These are phyloP conservation scores for Nomada lathburiana DNA, from an alignment of 2,888 invertebrate species.

Conservation along the genomic window DNA sequence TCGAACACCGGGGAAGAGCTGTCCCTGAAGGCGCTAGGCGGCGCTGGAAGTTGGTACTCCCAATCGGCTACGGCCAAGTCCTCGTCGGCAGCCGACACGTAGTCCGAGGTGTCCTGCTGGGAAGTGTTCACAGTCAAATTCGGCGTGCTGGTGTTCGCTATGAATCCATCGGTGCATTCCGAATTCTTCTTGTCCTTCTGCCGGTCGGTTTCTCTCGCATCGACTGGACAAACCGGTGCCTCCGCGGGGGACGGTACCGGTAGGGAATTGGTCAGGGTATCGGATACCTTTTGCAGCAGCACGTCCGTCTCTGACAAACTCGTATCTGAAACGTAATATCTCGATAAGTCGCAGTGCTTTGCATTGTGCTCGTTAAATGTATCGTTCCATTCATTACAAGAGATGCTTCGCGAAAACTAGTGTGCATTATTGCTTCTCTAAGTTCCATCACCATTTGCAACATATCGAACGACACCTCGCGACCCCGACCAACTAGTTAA, in stretches of 20 bases:
- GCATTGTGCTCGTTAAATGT: neutral
- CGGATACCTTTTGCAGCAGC: constrained; percentile 81
- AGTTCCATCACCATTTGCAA: constrained; percentile 2
- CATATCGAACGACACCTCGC: neutral
- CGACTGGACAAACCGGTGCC: neutral
- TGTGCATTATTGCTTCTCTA: neutral
- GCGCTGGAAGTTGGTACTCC: constrained; percentile 88
- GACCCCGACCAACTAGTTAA: neutral
- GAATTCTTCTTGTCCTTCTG: neutral
- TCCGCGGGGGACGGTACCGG: constrained; percentile 38
- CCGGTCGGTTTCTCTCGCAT: neutral
- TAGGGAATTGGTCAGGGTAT: constrained; percentile 77
- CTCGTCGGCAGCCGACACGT: constrained; percentile 78
- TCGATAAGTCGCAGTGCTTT: neutral
- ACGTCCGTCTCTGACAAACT: constrained; percentile 76
- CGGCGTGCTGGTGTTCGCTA: constrained; percentile 39
- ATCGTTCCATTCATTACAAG: neutral
- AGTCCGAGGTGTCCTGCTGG: constrained; percentile 82
- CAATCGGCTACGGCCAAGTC: constrained; percentile 75
- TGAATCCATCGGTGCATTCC: neutral
- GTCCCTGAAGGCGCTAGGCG: constrained; percentile 87
- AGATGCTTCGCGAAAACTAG: neutral
- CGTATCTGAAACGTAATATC: constrained; percentile 22
- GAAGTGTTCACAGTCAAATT: constrained; percentile 61
- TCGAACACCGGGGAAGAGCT: constrained; percentile 68